Conservation (phyloP, 2,888 invertebrate species). For the Agriopis aurantiaria region DNA sequence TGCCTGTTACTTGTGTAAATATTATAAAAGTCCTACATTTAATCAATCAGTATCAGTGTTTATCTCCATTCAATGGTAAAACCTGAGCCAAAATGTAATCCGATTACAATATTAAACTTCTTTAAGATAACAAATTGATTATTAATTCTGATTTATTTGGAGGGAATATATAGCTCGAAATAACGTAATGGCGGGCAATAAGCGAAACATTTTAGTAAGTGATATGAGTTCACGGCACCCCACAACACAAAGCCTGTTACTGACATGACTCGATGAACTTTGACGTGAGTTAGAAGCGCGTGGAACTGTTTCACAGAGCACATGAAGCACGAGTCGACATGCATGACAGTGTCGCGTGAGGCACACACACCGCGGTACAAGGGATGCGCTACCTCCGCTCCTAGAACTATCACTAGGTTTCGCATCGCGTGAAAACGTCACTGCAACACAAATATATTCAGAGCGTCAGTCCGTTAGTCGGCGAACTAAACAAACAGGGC, state of each 20-base stretch:
- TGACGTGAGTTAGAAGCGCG: slow-evolving; percentile 2
- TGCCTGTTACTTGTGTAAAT: too few relatives aligned
- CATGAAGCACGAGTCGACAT: slow-evolving; percentile 7
- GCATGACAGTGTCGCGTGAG: slow-evolving; percentile 30
- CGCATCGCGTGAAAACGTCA: slow-evolving; percentile 80
- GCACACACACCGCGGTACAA: slow-evolving; percentile 41
- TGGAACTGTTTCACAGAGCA: neutral
- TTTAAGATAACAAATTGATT: neutral
- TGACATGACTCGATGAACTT: slow-evolving; percentile 11
- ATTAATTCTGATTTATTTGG: neutral
- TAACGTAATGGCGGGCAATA: neutral
- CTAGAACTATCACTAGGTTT: slow-evolving; percentile 66
- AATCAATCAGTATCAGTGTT: too few relatives aligned
- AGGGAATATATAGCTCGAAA: neutral
- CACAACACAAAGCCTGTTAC: slow-evolving; percentile 20
- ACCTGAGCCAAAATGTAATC: too few relatives aligned
- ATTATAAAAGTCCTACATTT: too few relatives aligned
- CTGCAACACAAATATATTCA: slow-evolving; percentile 64
- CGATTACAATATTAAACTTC: too few relatives aligned
- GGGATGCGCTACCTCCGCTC: slow-evolving; percentile 67
- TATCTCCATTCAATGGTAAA: too few relatives aligned
- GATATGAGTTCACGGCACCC: neutral
- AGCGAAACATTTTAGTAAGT: neutral
- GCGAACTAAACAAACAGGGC: neutral
- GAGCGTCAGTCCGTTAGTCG: slow-evolving; percentile 54